Percentiles rank a stretch among this genome's conserved stretches.
phyloP scores from a whole-genome alignment of 2,113 vertebrate genomes.

The Calonectris borealis region DNA sequence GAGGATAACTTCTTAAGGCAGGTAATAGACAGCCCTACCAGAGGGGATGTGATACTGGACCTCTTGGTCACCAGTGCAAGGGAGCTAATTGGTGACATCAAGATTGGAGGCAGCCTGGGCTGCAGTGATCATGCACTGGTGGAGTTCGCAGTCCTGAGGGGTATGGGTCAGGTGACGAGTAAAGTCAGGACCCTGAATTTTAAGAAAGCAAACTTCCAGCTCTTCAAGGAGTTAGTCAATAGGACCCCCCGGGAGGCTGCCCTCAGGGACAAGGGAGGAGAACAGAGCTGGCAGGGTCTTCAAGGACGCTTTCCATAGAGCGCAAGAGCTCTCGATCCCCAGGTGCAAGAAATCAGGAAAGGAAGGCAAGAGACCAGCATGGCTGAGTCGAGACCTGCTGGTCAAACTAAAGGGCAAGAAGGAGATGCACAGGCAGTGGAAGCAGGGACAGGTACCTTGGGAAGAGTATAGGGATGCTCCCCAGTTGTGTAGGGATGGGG shows the following conservation, averaged over 20 bases:
- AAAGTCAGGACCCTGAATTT: no score
- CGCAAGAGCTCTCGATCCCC: background rate
- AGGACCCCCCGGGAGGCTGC: background rate
- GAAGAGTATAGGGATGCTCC: background rate
- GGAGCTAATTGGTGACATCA: no score
- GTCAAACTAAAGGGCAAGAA: background rate
- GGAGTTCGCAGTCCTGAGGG: background rate
- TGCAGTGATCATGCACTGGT: background rate
- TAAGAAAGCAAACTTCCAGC: no score
- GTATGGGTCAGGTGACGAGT: no score
- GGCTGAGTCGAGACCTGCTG: background rate
- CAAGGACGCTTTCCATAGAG: background rate
- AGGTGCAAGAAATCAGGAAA: background rate
- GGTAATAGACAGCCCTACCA: no score
- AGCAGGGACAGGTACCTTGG: background rate
- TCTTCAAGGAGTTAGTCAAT: no score
- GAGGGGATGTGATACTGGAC: no score
- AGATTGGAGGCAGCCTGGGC: no score
- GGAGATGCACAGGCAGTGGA: background rate
- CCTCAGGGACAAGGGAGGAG: background rate
- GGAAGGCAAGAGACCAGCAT: background rate
- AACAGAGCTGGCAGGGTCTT: background rate
- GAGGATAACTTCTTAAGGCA: no score
- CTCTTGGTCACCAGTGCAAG: no score
- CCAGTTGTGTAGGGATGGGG: background rate